Evolutionary conservation across 2,797 vertebrate genomes (phyloP).

Genomic region (Psittacula derbiana): DNA sequence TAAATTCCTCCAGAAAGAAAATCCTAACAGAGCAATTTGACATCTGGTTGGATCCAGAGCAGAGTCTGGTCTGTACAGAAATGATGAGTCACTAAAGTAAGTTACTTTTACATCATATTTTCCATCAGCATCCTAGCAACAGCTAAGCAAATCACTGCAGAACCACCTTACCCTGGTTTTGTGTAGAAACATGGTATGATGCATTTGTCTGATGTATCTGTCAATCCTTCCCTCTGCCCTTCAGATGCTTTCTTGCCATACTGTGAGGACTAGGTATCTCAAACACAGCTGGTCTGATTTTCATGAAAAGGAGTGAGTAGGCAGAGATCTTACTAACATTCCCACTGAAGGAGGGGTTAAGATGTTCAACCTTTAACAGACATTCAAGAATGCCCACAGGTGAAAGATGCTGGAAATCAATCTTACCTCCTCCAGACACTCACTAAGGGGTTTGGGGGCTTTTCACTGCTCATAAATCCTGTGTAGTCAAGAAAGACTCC

Average conservation of each 20-base stretch:
- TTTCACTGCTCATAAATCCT: neutral
- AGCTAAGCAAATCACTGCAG: neutral
- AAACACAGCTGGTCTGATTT: neutral
- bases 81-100: neutral
- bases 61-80: neutral
- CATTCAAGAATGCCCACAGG: neutral
- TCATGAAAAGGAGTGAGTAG: neutral
- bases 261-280: neutral
- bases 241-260: neutral
- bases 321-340: neutral
- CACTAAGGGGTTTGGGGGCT: neutral
- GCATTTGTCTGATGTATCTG: neutral
- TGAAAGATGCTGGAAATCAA: neutral
- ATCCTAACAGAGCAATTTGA: neutral
- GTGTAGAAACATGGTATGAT: fast-evolving
- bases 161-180: neutral
- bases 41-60: neutral
- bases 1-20: neutral
- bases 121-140: neutral
- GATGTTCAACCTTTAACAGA: neutral
- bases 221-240: neutral
- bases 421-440: neutral
- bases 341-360: neutral
- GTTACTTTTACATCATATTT: neutral
- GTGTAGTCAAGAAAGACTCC: neutral